Percentiles rank a stretch among this genome's conserved stretches.
Evolutionary conservation across 2,888 invertebrate species (phyloP).

Genomic region (Himalopsyche tibetana): DNA sequence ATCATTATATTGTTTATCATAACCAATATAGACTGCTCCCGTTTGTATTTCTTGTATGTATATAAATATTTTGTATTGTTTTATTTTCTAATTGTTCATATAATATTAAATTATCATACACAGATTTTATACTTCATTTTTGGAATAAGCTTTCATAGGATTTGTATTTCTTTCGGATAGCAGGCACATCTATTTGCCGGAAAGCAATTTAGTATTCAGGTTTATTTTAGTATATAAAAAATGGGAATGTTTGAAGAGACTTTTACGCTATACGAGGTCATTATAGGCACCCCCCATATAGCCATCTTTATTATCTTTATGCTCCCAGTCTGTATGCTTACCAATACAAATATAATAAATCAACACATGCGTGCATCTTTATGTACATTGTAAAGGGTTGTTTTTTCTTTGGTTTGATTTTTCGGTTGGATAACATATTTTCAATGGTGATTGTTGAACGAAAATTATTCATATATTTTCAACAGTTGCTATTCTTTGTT

Average conservation of each 20-base stretch:
- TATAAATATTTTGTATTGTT: no score
- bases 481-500: no score
- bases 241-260: slow-evolving; percentile 10
- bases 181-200: slow-evolving; percentile 16
- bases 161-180: background rate
- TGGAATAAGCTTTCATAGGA: background rate
- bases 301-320: slow-evolving; percentile 45
- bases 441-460: background rate
- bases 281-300: slow-evolving; percentile 12
- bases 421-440: background rate
- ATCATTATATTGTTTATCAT: no score
- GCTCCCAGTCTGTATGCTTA: slow-evolving; percentile 21
- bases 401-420: background rate
- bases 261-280: slow-evolving; percentile 28
- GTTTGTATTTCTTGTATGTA: no score
- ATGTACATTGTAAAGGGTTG: background rate
- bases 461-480: no score
- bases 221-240: slow-evolving; percentile 23
- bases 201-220: slow-evolving; percentile 35
- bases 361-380: background rate
- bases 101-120: no score
- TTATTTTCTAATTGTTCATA: no score
- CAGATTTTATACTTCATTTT: background rate
- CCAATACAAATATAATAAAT: slow-evolving; percentile 4
- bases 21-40: no score